Base-by-base conservation (phyloP, 2,113 vertebrate species). In the Rhadina sibilatrix region DNA sequence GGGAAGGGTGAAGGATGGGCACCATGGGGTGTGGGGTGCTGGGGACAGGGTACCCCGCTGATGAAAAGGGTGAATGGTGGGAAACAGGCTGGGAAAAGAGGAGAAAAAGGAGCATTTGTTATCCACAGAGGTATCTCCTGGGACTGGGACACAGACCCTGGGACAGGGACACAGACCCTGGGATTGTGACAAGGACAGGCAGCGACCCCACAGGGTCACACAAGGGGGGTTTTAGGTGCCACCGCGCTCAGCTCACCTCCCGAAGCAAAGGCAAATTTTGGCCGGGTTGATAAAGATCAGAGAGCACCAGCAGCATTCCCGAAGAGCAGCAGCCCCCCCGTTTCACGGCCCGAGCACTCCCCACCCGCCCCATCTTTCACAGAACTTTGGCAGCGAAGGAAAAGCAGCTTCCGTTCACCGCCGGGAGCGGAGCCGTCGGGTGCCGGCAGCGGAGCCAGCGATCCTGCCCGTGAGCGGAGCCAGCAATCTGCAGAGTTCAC, bases 401-500 rank as follows among this genome's bases (percentile, higher is more conserved):
- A 46, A 72, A 74, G 15, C 90, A 2, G 85, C 83, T 90, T 44
- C 87, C 1, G 5, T 6, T 2, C 2, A 9, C 15, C 15, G 68
- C 66, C 19, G 82, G 49, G 61, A 79, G 92, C 15, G 0, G 66
- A n/a, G 78, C 74, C 86, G 74, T 50, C 27, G 8, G 78, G 65
- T 46, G 59, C 76, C 18, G 8, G 1, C 79, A 15, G 0, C 7
- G 6, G 37, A 60, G 77, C 87, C 78, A 57, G 78, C 22, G 42
- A 21, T 57, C 1, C 61, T 31, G 59, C 47, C 49, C 28, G 1
- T 1, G 35, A 56, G 20, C 5, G 1, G 63, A 90, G 92, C 87
- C 96, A 94, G 91, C 42, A 35, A 83, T 90, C 91, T 69, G 95
- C 93, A 61, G 83, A 87, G 89, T 16, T 89, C 69, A 60, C 89